Conservation (phyloP, 2,888 invertebrate species). For the Incurvaria masculella region DNA sequence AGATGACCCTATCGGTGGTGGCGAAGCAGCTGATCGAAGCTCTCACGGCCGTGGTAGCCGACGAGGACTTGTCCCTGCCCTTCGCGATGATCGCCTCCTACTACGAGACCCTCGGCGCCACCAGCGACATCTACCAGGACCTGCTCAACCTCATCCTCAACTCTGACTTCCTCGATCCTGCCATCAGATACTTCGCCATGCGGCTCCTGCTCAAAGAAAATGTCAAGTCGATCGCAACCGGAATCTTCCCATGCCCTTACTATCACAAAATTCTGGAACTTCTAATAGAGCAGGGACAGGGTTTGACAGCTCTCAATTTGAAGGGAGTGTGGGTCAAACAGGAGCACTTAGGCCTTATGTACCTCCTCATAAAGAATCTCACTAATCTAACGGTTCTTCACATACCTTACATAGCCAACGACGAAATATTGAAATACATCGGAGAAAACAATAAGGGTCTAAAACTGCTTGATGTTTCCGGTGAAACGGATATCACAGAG, state of each 20-base stretch:
- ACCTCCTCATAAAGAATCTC: constrained; percentile 57
- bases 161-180: constrained; percentile 65
- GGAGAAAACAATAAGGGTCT: constrained; percentile 54
- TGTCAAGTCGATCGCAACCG: constrained; percentile 63
- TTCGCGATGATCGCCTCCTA: constrained; percentile 61
- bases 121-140: constrained; percentile 67
- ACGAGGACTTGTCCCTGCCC: constrained; percentile 54
- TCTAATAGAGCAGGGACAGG: constrained; percentile 61
- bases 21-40: constrained; percentile 62
- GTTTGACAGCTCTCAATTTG: constrained; percentile 61
- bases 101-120: constrained; percentile 59
- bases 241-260: constrained; percentile 69
- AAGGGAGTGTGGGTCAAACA: constrained; percentile 74
- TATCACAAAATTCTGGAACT: constrained; percentile 66
- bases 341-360: constrained; percentile 62
- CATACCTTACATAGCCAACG: constrained; percentile 69
- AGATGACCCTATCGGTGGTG: constrained; percentile 56
- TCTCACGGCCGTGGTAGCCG: constrained; percentile 58
- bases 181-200: constrained; percentile 63
- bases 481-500: constrained; percentile 66
- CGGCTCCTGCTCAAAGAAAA: constrained; percentile 63
- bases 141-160: constrained; percentile 61
- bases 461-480: constrained; percentile 64
- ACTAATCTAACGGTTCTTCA: constrained; percentile 58
- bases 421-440: constrained; percentile 61